phyloP scores from a whole-genome alignment of 2,113 vertebrate genomes.

The Galbula dea region DNA sequence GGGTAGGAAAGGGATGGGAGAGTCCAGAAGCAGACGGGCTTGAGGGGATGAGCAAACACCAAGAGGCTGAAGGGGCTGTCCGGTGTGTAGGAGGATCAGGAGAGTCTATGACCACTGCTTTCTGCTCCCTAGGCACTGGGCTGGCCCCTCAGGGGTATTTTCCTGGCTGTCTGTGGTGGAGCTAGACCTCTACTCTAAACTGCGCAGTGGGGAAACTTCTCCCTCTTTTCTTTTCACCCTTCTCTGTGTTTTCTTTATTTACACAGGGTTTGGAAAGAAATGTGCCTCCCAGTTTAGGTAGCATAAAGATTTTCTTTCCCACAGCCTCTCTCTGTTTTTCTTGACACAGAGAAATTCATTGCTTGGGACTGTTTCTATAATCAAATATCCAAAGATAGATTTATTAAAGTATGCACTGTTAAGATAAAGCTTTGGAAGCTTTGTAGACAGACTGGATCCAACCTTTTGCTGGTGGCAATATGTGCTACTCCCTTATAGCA shows the following conservation, averaged over 20 bases:
- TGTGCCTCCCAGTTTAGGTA: neutral
- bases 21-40: neutral
- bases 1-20: neutral
- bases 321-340: neutral
- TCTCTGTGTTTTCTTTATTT: neutral
- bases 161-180: neutral
- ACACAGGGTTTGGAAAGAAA: neutral
- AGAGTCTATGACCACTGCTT: neutral
- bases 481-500: rapidly evolving
- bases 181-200: neutral
- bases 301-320: neutral
- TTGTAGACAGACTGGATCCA: neutral
- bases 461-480: neutral
- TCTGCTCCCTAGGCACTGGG: neutral
- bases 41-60: neutral
- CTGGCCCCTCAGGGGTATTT: neutral
- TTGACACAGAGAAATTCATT: neutral
- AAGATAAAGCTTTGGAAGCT: neutral
- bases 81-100: neutral
- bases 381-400: neutral
- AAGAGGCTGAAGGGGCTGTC: neutral
- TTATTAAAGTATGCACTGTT: neutral
- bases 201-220: neutral
- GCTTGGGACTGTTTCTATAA: neutral
- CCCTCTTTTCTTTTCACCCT: neutral